Evolutionary conservation across 2,797 vertebrate genomes (phyloP), one percentile per base, ranked within the genome.

Genomic region (Pristis pectinata): DNA sequence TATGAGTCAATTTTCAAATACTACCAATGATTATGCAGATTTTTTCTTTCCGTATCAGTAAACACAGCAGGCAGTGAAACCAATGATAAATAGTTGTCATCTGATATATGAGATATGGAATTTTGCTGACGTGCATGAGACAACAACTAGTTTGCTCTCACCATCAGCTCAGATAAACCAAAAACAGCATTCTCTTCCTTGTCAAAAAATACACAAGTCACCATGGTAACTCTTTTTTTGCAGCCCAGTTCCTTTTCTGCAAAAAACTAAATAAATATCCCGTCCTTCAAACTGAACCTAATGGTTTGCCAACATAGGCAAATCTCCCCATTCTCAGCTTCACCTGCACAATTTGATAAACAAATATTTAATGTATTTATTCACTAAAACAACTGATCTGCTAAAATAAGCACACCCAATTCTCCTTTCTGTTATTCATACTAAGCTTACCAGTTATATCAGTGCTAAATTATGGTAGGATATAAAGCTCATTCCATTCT

Each of bases 261-360:
- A 70, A 93, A 93, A 93, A 93, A 19, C 87, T 64, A 64, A 91
- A 93, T 93, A 93, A 70, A 70, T 56, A 89, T n/a, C 85, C 34
- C 56, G 85, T 61, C 85, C 56, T 93, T 93, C 89, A 93, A 59
- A 70, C 22, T 8, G 37, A 70, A 44, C 61, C 8, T 17, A 41
- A 11, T 67, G n/a, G 9, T 92, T 13, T 92, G 59, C 92, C 37
- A 67, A 89, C 53, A 89, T n/a, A 92, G 8, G 37, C 61, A 41
- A 92, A 8, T 70, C 61, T 92, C 53, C 59, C 53, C 56, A 59
- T 61, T 56, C 83, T 87, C 83, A n/a, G 34, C 82, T 30, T 53
- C 11, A 53, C 61, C 17, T 61, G 56, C 13, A 89, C 13, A 61
- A 19, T 61, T 89, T 61, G n/a, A 34, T 5, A 30, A 34, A 87